A percentile compares a stretch with the other conserved stretches of the same genome.
These are phyloP conservation scores for Pomacea canaliculata DNA, from an alignment of 2,888 invertebrate species.

Conservation along the genomic window DNA sequence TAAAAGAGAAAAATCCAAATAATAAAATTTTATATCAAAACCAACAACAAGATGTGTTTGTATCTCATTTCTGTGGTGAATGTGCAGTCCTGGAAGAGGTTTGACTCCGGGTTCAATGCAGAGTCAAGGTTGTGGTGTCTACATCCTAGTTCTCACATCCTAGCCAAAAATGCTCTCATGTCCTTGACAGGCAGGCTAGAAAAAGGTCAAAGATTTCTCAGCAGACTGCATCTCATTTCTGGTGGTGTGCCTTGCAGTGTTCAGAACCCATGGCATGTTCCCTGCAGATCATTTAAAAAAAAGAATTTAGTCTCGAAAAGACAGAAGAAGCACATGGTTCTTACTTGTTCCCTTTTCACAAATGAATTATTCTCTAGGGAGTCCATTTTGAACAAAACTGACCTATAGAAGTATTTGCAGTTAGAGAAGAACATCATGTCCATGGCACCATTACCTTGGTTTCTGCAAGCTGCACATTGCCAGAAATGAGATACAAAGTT, in stretches of 20 bases:
- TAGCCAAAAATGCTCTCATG: background rate
- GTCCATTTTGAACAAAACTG: no score
- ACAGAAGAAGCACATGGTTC: no score
- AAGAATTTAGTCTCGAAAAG: no score
- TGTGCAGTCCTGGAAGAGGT: constrained; percentile 20
- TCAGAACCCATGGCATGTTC: no score
- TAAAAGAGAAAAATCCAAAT: background rate
- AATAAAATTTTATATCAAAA: constrained; percentile 14
- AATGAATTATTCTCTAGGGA: no score
- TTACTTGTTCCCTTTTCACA: no score
- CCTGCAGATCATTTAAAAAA: no score
- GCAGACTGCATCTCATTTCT: constrained; percentile 19
- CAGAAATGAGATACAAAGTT: constrained; percentile 21
- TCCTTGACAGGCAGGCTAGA: constrained; percentile 10
- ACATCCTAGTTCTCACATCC: constrained; percentile 9
- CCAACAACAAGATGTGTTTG: constrained; percentile 24
- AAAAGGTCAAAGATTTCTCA: background rate
- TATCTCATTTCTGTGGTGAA: constrained; percentile 38
- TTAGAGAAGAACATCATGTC: background rate
- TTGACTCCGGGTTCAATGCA: constrained; percentile 14
- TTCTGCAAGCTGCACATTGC: constrained; percentile 19
- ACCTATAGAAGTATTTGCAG: no score
- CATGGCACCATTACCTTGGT: constrained; percentile 27
- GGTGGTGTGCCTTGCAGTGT: constrained; percentile 23
- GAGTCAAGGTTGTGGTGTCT: constrained; percentile 42